Percentiles rank a stretch among this genome's conserved stretches.
Evolutionary conservation across 2,888 invertebrate genomes (phyloP).

Genomic region (Ptychoptera albimana): DNA sequence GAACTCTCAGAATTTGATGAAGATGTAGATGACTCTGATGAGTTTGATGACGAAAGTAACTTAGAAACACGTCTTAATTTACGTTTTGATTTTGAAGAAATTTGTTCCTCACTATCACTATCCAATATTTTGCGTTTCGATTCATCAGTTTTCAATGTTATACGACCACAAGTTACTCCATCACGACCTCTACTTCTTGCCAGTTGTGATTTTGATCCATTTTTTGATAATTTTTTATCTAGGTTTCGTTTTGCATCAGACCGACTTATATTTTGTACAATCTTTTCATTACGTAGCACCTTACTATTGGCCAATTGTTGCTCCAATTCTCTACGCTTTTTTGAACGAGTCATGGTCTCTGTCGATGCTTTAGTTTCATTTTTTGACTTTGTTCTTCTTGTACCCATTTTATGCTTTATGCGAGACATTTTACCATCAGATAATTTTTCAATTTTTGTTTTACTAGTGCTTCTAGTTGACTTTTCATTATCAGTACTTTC

Average conservation of each 20-base stretch:
- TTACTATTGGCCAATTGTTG: constrained; percentile 27
- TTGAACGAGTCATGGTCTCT: constrained; percentile 31
- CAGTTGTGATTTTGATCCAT: constrained; percentile 3
- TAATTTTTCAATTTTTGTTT: too few relatives aligned
- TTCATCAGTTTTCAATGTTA: constrained; percentile 7
- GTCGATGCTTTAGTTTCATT: constrained; percentile 6
- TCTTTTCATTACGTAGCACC: constrained; percentile 25
- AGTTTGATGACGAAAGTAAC: constrained; percentile 1
- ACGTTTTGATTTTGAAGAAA: constrained; percentile 1
- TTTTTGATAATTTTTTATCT: constrained; percentile 4
- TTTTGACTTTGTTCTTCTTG: constrained; percentile 5
- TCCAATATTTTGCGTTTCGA: constrained; percentile 10
- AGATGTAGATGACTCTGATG: constrained; percentile 1
- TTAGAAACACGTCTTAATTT: constrained; percentile 1
- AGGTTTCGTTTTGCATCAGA: not conserved
- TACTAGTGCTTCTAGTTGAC: not conserved
- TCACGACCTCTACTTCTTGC: constrained; percentile 4
- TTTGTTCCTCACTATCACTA: constrained; percentile 7
- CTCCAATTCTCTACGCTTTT: constrained; percentile 25
- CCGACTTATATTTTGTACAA: constrained; percentile 19
- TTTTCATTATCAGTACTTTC: not conserved
- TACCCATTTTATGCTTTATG: constrained; percentile 7
- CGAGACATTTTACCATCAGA: too few relatives aligned
- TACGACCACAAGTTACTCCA: too few relatives aligned
- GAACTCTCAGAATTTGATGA: not conserved